Evolutionary conservation across 2,113 vertebrate species (phyloP), one percentile per base, ranked within the genome.

Genomic region (Gymnorhina tibicen): DNA sequence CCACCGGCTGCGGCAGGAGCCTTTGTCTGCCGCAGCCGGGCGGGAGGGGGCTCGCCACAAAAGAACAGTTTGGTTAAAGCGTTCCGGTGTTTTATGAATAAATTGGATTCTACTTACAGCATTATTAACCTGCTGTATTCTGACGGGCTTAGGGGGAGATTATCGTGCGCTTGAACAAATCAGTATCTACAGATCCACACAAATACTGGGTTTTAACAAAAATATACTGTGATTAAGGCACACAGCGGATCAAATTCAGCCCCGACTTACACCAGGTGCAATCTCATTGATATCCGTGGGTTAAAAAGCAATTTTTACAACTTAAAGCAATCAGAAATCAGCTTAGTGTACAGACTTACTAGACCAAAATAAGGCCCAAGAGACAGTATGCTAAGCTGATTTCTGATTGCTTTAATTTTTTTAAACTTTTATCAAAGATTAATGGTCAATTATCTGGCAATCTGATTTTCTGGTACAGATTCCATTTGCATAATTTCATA

Each of bases 361-460:
- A 79, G 92, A 92, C 92, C 86, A 93, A 97, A 97, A 97, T 91
- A 94, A 97, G 92, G 91, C 91, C 96, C 97, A 73, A 74, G 92
- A 94, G 96, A 94, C 91, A 55, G 59, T 59, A 78, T 0, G 22
- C 91, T 97, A 97, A 97, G 96, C 96, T 97, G 97, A 97, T 95
- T 96, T 92, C 80, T 87, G 91, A 95, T 94, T 96, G 62, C 94
- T 96, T 89, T 96, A 95, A 94, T 95, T 97, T 97, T 97, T 95
- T 94, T 94, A 76, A 97, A 95, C 87, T 96, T 96, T 97, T 97
- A 95, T 97, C 85, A 94, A 95, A 97, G 97, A 97, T 97, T 95
- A 97, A 96, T 94, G 87, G 92, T 96, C 95, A 97, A 91, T 97
- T 97, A 97, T 97, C 95, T 96, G 73, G 82, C 79, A 96, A 97